Evolutionary conservation across 2,888 invertebrate species (phyloP).

Genomic region (Eupithecia dodoneata): DNA sequence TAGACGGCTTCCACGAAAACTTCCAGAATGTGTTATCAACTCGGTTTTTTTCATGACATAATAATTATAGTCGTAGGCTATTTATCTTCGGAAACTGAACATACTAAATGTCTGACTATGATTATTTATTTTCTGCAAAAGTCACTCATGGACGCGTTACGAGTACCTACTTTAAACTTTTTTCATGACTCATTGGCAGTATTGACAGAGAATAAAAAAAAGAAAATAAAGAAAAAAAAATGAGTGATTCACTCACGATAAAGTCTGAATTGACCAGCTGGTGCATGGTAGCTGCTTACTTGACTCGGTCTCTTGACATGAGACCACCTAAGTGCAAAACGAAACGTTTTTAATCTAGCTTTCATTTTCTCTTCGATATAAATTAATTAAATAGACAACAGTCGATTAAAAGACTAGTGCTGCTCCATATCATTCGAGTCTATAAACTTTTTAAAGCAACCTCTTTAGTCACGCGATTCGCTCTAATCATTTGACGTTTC

Average conservation of each 20-base stretch:
- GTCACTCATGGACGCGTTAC: not conserved
- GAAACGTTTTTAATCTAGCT: not conserved
- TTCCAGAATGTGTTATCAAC: not conserved
- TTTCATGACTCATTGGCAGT: no score
- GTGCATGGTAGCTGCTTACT: no score
- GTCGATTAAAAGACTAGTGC: slow-evolving; percentile 24
- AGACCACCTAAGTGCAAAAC: not conserved
- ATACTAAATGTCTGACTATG: no score
- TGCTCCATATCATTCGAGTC: slow-evolving; percentile 52
- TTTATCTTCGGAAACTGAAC: no score
- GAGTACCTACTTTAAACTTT: no score
- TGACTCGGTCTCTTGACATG: no score
- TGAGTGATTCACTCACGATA: no score
- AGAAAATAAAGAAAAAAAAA: no score
- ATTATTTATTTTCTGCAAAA: not conserved
- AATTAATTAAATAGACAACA: slow-evolving; percentile 22
- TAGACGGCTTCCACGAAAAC: not conserved
- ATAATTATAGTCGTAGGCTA: not conserved
- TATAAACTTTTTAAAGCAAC: slow-evolving; percentile 74
- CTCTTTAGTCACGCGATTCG: slow-evolving; percentile 77
- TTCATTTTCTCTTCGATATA: not conserved
- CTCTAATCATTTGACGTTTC: slow-evolving; percentile 72
- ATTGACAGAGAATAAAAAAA: no score
- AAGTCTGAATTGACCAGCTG: not conserved
- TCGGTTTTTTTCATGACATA: not conserved